These are phyloP conservation scores for Napeogenes inachia DNA, from an alignment of 2,888 invertebrate species.

Conservation along the genomic window DNA sequence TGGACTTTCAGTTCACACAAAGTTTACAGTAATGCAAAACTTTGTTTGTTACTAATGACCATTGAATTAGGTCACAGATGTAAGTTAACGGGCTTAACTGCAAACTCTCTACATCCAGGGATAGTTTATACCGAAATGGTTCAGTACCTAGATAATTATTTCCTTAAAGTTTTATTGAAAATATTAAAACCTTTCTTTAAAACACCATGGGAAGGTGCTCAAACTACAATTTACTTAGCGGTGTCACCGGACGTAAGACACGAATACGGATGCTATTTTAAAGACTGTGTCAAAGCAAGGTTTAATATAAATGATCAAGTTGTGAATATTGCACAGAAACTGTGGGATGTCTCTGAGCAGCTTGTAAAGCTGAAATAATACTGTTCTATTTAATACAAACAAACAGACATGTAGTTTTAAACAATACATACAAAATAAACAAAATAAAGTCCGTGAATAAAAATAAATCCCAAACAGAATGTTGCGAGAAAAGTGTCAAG, in stretches of 20 bases:
- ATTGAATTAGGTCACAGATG: conserved; percentile 82
- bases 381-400: background rate
- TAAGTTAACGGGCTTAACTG: conserved; percentile 83
- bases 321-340: conserved; percentile 68
- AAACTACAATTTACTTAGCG: conserved; percentile 76
- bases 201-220: conserved; percentile 56
- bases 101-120: conserved; percentile 89
- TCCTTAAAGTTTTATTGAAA: conserved; percentile 56
- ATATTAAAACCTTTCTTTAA: conserved; percentile 40
- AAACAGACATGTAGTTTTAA: background rate
- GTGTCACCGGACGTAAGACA: conserved; percentile 73
- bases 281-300: conserved; percentile 68
- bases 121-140: conserved; percentile 82
- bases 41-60: conserved; percentile 74
- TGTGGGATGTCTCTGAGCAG: conserved; percentile 81
- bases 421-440: background rate
- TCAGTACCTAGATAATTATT: conserved; percentile 55
- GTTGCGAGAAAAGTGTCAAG: conserved; percentile 6
- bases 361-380: conserved; percentile 43
- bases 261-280: conserved; percentile 80
- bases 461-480: conserved; percentile 1
- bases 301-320: conserved; percentile 65
- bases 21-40: conserved; percentile 59
- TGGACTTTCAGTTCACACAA: background rate
- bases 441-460: background rate